Evolutionary conservation across 2,888 invertebrate genomes (phyloP), one percentile per base, ranked within the genome.

Genomic region (Clostera curtula): DNA sequence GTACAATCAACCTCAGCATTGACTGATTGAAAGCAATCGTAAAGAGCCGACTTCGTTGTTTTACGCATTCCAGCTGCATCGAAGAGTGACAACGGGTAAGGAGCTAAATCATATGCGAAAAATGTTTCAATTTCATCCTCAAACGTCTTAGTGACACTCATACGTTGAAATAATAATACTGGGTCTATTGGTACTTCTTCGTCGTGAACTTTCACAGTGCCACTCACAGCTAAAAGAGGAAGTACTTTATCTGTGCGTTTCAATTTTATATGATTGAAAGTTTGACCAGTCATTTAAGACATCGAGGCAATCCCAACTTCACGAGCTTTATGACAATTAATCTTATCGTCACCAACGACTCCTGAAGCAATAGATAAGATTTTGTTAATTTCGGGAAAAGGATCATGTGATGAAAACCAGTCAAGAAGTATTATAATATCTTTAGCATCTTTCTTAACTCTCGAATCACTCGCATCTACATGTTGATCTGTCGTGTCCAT

Each of bases 161-260:
- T 60, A 15, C 56, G 40, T 46, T 56, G 66, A 50, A 57, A 58
- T 34, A 58, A 48, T 42, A 43, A 48, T 35, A 51, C 38, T 19
- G 57, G 54, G 34, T 62, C 44, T 13, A 59, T 23, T 19, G 54
- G 43, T 23, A 63, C 53, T 28, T 44, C 39, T 19, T 51, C 45
- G 12, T 60, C 55, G 18, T 57, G 45, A 40, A 63, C 44, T 57
- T 62, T 62, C 12, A 64, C 28, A 27, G 49, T 29, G 19, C 43
- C 43, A 34, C 11, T 56, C 35, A 50, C n/a, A n/a, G n/a, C n/a
- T n/a, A n/a, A n/a, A n/a, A n/a, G n/a, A n/a, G n/a, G n/a, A n/a
- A n/a, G n/a, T n/a, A n/a, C n/a, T n/a, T n/a, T n/a, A n/a, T n/a
- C n/a, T n/a, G n/a, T n/a, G n/a, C n/a, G n/a, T n/a, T n/a, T n/a